Evolutionary conservation across 2,888 invertebrate species (phyloP), one percentile per base, ranked within the genome.

Genomic region (Lottia scabra): DNA sequence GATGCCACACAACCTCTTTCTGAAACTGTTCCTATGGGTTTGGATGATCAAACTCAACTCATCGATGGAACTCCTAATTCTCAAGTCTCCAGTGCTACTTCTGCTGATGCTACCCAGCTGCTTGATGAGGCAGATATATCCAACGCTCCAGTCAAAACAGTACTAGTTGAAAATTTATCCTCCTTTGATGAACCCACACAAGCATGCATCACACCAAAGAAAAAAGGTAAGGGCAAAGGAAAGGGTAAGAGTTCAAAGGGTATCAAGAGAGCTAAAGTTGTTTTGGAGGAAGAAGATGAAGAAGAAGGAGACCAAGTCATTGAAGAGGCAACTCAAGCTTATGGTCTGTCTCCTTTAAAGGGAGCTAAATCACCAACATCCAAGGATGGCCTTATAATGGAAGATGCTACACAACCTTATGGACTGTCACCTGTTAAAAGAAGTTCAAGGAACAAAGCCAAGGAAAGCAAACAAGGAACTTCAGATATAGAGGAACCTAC

Each of bases 251-350:
- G 56, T 68, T 48, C 72, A 2, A 73, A 72, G 44, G 63, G 44
- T 12, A 44, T 71, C 16, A 70, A 64, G 1, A 66, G 15, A 5
- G 67, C 46, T 64, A 56, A 26, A 30, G 64, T 63, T 27, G 46
- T 67, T 5, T 62, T 68, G 44, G 70, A 63, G 13, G 73, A 68
- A 5, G 69, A 71, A 10, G 66, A 68, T 13, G 26, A 70, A n/a
- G 56, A 68, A 15, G 66, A 68, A 63, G 43, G 43, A 16, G 38
- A 16, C 8, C 63, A 27, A 63, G 46, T 38, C 43, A 15, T 16
- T 26, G 46, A 23, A 8, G 77, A 78, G 23, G 78, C 80, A 10
- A 82, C 82, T 15, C 72, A 76, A 45, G 74, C 75, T 10, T 82
- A 80, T 73, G 69, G 70, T 63, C 72, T 79, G 75, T 76, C 70